Evolutionary conservation across 2,113 vertebrate species (phyloP).

Genomic region (Chinchilla lanigera): DNA sequence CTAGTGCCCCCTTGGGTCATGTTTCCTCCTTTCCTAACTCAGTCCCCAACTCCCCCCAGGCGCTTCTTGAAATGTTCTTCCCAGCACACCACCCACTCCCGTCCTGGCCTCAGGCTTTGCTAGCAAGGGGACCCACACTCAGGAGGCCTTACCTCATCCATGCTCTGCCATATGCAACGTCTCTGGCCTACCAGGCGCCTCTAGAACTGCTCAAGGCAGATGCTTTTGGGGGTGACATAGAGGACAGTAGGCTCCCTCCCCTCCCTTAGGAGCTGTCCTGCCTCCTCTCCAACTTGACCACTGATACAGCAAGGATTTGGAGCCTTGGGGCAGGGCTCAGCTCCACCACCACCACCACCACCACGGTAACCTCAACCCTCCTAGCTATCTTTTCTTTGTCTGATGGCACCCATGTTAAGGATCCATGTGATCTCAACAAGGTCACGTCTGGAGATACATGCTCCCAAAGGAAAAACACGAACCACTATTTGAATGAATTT

Average conservation of each 20-base stretch:
- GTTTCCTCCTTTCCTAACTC: neutral
- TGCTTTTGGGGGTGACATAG: neutral
- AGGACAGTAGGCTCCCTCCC: neutral
- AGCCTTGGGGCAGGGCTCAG: neutral
- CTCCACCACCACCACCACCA: neutral
- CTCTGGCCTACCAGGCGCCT: neutral
- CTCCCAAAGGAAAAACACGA: constrained; percentile 10
- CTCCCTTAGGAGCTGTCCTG: neutral
- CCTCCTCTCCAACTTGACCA: neutral
- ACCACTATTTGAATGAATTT: neutral
- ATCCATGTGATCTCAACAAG: neutral
- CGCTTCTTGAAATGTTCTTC: neutral
- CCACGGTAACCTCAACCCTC: neutral
- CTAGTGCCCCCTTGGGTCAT: neutral
- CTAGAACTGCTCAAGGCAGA: neutral
- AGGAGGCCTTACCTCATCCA: neutral
- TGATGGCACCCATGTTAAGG: neutral
- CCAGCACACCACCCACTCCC: neutral
- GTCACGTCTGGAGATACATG: neutral
- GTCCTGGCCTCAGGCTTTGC: neutral
- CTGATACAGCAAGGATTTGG: neutral
- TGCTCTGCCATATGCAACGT: too few relatives aligned
- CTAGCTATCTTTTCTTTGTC: neutral
- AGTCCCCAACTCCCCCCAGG: neutral
- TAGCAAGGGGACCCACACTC: neutral